A percentile compares a stretch with the other conserved stretches of the same genome.
phyloP scores from a whole-genome alignment of 2,113 vertebrate genomes.

The Tamias sibiricus region DNA sequence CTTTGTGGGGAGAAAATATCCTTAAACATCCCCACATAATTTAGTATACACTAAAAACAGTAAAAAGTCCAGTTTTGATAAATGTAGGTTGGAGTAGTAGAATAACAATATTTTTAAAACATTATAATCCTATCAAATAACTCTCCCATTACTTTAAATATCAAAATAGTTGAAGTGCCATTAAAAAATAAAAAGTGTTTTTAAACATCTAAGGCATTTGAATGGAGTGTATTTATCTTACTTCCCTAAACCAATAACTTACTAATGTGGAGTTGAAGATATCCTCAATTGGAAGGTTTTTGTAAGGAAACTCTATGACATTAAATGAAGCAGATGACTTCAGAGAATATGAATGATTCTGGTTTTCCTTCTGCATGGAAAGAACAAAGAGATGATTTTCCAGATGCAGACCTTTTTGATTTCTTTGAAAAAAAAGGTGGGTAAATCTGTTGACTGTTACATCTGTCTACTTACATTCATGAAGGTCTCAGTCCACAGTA shows the following conservation, averaged over 20 bases:
- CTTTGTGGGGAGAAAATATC: neutral
- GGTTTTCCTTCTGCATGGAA: conserved; percentile 91
- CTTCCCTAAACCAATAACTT: conserved; percentile 76
- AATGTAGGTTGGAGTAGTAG: neutral
- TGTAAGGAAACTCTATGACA: conserved; percentile 97
- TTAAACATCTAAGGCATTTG: neutral
- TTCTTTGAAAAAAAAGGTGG: neutral
- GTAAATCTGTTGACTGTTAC: neutral
- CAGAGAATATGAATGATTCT: conserved; percentile 95
- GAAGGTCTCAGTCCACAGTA: conserved; percentile 94
- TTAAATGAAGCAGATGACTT: conserved; percentile 94
- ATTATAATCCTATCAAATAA: neutral
- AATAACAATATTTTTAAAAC: neutral
- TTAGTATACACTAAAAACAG: neutral
- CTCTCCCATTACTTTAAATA: neutral
- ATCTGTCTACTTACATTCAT: conserved; percentile 89
- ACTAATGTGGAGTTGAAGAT: conserved; percentile 94
- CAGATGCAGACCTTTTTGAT: neutral
- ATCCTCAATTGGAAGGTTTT: conserved; percentile 92
- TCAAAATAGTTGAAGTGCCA: neutral
- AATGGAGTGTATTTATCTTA: neutral
- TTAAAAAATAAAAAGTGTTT: conserved; percentile 17
- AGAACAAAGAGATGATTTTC: neutral
- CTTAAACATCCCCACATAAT: neutral
- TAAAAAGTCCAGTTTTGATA: neutral